Conservation (phyloP, 2,113 vertebrate species). For the Calypte anna region DNA sequence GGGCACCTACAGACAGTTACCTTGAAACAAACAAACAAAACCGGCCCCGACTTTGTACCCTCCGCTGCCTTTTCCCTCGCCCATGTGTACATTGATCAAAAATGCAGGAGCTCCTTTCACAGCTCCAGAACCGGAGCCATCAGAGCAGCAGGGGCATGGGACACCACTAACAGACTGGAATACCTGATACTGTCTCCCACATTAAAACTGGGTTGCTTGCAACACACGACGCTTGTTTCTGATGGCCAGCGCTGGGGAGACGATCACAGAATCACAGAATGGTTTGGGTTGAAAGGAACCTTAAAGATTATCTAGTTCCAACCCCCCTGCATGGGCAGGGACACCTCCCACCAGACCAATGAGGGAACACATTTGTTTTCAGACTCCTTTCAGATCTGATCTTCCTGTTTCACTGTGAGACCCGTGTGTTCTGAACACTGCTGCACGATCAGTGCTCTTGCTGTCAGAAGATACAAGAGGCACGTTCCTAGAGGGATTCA, state of each 20-base stretch:
- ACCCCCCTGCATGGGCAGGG: no score
- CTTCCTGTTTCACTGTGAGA: neutral
- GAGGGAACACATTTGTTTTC: neutral
- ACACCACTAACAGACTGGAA: neutral
- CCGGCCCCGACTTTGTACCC: neutral
- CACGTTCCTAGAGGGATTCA: neutral
- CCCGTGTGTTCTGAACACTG: neutral
- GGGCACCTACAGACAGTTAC: neutral
- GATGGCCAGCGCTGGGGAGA: neutral
- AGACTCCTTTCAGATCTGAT: neutral
- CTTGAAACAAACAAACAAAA: neutral
- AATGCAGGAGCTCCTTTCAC: neutral
- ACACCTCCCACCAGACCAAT: neutral
- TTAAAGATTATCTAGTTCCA: no score
- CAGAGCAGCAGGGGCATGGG: rapidly evolving
- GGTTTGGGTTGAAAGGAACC: no score
- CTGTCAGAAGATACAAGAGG: neutral
- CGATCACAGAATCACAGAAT: no score
- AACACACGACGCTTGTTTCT: neutral
- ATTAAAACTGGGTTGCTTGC: neutral
- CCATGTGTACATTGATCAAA: neutral
- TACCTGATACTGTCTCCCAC: neutral
- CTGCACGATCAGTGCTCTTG: neutral
- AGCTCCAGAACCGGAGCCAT: neutral
- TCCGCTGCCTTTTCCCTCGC: neutral